Base-by-base conservation (phyloP, 2,797 vertebrate species). In the Odontamblyopus rebecca region DNA sequence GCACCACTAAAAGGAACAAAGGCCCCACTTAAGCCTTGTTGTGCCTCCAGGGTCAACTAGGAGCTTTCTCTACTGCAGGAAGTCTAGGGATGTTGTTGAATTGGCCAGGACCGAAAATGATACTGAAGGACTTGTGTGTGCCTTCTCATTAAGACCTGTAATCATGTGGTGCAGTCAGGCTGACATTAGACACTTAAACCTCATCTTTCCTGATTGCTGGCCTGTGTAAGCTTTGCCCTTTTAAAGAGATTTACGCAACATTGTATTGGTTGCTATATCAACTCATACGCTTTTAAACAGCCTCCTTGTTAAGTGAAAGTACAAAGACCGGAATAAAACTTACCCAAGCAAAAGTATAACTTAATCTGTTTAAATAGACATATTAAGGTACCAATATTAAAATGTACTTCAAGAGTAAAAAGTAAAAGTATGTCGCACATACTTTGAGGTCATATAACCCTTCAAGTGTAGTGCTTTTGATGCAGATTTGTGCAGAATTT, bases 1-100 rank as follows among this genome's bases (percentile, higher is more conserved):
- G 72, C 67, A 54, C 73, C 84, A 74, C 68, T 75, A 77, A 85
- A 84, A 77, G 50, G 68, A 89, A 86, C 85, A 93, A 90, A 90
- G 81, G 18, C 71, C 74, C 77, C 72, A 83, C 72, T 86, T 81
- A 73, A 89, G 77, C 65, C 68, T 18, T 26, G 51, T 62, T 74
- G 70, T 67, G 73, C 70, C 76, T 56, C 61, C 18, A 6, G 76
- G 82, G 81, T 85, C 79, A 88, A 66, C 70, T 54, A 54, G 76
- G 61, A 3, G 76, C 79, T 89, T 88, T 90, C 79, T 87, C 78
- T 81, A 50, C 62, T 72, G 82, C 80, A 81, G 83, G 82, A 90
- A 81, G 85, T 83, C 26, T 68, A 72, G 71, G 68, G 74, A 71
- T 68, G 57, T 59, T 67, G 57, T 56, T 76, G 78, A 82, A 75